These are phyloP conservation scores for Plusia festucae DNA, from an alignment of 2,888 invertebrate species.

Conservation along the genomic window DNA sequence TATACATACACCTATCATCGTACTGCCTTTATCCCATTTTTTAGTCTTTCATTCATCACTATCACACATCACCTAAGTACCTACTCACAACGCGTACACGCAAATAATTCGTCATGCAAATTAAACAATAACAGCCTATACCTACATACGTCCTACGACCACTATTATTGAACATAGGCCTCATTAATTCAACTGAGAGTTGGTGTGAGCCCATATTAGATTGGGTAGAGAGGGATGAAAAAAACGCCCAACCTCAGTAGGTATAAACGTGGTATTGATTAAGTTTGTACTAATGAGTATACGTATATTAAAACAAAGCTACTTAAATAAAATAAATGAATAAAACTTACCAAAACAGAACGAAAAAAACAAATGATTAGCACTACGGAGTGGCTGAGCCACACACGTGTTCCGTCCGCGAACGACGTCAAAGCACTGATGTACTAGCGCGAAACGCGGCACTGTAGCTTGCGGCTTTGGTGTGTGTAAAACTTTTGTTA, in stretches of 20 bases:
- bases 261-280: neutral
- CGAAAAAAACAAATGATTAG: too few species aligned
- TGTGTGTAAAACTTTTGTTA: neutral
- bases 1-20: neutral
- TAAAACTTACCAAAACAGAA: neutral
- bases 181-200: constrained; percentile 6
- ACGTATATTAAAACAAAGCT: neutral
- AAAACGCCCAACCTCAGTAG: neutral
- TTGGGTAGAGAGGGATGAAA: neutral
- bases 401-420: too few species aligned
- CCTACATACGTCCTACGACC: neutral
- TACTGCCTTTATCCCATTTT: neutral
- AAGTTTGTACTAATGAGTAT: neutral
- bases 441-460: neutral
- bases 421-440: too few species aligned
- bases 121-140: constrained; percentile 10
- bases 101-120: constrained; percentile 9
- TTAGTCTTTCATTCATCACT: neutral
- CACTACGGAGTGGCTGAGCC: too few species aligned
- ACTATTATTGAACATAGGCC: neutral
- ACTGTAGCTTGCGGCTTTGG: neutral
- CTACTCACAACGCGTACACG: constrained; percentile 3
- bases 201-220: neutral
- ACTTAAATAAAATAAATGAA: neutral
- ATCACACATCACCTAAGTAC: constrained; percentile 7